Evolutionary conservation across 2,888 invertebrate species (phyloP).

Genomic region (Oasisia sp.): DNA sequence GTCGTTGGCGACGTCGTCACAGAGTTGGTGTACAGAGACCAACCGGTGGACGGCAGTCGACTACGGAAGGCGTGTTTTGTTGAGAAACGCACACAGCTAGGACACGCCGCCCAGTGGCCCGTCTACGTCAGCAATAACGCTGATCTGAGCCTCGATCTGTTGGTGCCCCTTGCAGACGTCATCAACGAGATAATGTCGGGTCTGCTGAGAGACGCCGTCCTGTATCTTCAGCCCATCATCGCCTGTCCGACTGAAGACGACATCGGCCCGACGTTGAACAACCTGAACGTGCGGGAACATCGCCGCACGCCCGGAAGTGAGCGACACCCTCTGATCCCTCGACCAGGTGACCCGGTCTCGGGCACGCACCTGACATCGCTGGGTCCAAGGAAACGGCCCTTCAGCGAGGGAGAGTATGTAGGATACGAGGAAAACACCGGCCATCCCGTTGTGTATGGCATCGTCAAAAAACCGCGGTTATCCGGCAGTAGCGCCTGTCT

Average conservation of each 20-base stretch:
- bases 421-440: slow-evolving; percentile 27
- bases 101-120: slow-evolving; percentile 27
- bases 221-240: slow-evolving; percentile 41
- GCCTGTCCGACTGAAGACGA: slow-evolving; percentile 30
- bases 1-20: slow-evolving; percentile 34
- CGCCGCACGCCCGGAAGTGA: slow-evolving; percentile 21
- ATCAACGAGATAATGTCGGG: slow-evolving; percentile 39
- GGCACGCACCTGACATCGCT: slow-evolving; percentile 29
- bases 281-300: slow-evolving; percentile 38
- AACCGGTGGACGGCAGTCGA: slow-evolving; percentile 36
- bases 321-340: slow-evolving; percentile 30
- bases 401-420: slow-evolving; percentile 34
- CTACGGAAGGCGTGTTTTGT: slow-evolving; percentile 39
- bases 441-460: slow-evolving; percentile 26
- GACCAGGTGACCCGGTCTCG: slow-evolving; percentile 31
- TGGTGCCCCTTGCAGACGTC: slow-evolving; percentile 40
- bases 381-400: slow-evolving; percentile 25
- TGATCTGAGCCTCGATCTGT: slow-evolving; percentile 37
- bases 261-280: slow-evolving; percentile 36
- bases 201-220: slow-evolving; percentile 38
- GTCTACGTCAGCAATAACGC: slow-evolving; percentile 36
- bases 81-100: slow-evolving; percentile 26
- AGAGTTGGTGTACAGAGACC: slow-evolving; percentile 33
- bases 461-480: neutral
- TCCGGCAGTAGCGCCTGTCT: neutral